phyloP scores from a whole-genome alignment of 92 coral and sea anemone genomes.

The Epizoanthus fatuus region DNA sequence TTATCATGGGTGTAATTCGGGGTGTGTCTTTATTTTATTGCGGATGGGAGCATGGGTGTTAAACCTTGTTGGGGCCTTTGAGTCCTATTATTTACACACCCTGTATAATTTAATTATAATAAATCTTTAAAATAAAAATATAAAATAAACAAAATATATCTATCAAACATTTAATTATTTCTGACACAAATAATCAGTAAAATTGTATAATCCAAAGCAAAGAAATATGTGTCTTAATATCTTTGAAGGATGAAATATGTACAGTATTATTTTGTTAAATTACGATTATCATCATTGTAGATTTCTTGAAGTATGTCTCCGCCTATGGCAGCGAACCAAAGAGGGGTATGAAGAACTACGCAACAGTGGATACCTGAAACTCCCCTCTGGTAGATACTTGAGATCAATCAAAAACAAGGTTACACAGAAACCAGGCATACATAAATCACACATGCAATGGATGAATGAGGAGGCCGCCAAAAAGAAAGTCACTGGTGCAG shows the following conservation, averaged over 20 bases:
- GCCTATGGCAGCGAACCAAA: slow-evolving; percentile 70
- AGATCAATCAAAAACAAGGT: slow-evolving; percentile 67
- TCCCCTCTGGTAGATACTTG: slow-evolving; percentile 64
- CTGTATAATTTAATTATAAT: too few relatives aligned
- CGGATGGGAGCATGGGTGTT: too few relatives aligned
- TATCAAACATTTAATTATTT: too few relatives aligned
- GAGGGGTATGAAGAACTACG: slow-evolving; percentile 65
- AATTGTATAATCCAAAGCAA: not conserved
- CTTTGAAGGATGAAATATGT: too few relatives aligned
- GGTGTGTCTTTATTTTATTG: too few relatives aligned
- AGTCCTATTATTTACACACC: too few relatives aligned
- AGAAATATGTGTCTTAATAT: not conserved
- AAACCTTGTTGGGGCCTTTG: too few relatives aligned
- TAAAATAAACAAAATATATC: too few relatives aligned
- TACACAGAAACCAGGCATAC: slow-evolving; percentile 63
- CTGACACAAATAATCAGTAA: too few relatives aligned
- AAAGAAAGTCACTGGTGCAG: slow-evolving; percentile 46
- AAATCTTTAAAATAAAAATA: too few relatives aligned
- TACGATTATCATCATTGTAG: slow-evolving; percentile 13
- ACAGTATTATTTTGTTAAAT: not conserved
- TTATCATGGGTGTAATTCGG: too few relatives aligned
- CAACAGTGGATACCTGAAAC: slow-evolving; percentile 53
- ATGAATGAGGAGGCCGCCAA: slow-evolving; percentile 56
- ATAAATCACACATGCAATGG: slow-evolving; percentile 63
- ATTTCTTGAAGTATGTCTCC: slow-evolving; percentile 63